Percentiles rank a stretch among this genome's conserved stretches.
These are phyloP conservation scores for Lutjanus argentimaculatus DNA, from an alignment of 2,797 vertebrate genomes.

Conservation along the genomic window DNA sequence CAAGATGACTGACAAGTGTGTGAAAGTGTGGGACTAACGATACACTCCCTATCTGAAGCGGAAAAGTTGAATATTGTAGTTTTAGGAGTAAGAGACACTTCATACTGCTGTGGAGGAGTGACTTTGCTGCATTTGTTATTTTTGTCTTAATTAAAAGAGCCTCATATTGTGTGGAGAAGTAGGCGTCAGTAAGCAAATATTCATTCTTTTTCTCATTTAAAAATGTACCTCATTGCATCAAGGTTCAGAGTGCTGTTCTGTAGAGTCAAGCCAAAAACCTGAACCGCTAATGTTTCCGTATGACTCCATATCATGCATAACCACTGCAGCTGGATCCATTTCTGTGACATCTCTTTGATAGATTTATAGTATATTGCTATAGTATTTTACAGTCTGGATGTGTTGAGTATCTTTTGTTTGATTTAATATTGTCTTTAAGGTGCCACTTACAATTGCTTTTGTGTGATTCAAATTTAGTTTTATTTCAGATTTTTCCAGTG, in stretches of 20 bases:
- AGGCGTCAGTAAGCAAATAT: slow-evolving; percentile 9
- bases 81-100: slow-evolving; percentile 7
- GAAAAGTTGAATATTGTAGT: slow-evolving; percentile 15
- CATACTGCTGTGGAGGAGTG: neutral
- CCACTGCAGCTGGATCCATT: neutral
- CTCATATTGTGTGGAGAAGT: slow-evolving; percentile 13
- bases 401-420: no score
- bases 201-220: slow-evolving; percentile 7
- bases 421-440: no score
- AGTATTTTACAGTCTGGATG: no score
- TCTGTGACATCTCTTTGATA: no score
- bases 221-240: slow-evolving; percentile 10
- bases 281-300: neutral
- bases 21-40: slow-evolving; percentile 32
- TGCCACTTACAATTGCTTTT: no score
- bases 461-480: neutral
- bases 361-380: no score
- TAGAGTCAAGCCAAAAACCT: neutral
- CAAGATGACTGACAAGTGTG: slow-evolving; percentile 67
- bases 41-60: slow-evolving; percentile 22
- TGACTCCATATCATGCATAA: neutral
- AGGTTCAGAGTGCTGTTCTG: neutral
- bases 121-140: slow-evolving; percentile 19
- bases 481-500: no score
- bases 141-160: slow-evolving; percentile 17